phyloP scores from a whole-genome alignment of 2,888 invertebrate genomes.

The Parascotia fuliginaria region DNA sequence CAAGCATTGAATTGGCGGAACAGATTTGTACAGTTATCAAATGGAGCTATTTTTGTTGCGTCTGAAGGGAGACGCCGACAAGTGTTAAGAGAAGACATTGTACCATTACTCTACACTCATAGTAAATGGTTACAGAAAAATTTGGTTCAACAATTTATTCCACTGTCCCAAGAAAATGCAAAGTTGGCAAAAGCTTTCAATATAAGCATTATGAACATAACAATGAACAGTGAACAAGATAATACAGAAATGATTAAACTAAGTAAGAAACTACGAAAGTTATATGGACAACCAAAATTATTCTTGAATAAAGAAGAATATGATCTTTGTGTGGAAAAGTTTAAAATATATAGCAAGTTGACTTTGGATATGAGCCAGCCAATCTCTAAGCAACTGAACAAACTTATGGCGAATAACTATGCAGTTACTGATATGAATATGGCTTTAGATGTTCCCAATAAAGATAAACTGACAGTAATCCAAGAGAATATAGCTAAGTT shows the following conservation, averaged over 20 bases:
- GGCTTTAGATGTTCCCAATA: conserved; percentile 64
- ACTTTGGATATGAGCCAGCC: conserved; percentile 64
- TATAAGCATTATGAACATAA: conserved; percentile 40
- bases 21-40: conserved; percentile 75
- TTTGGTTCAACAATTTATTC: conserved; percentile 70
- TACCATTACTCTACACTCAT: conserved; percentile 88
- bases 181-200: conserved; percentile 45
- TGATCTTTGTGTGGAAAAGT: conserved; percentile 49
- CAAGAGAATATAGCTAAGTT: conserved; percentile 51
- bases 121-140: conserved; percentile 91
- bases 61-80: conserved; percentile 61
- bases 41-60: conserved; percentile 59
- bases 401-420: conserved; percentile 46
- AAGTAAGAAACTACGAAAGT: conserved; percentile 72
- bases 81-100: conserved; percentile 79
- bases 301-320: conserved; percentile 62
- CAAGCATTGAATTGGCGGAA: conserved; percentile 84
- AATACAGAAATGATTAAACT: conserved; percentile 60
- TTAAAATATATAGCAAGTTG: conserved; percentile 53
- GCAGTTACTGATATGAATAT: conserved; percentile 51
- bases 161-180: conserved; percentile 44
- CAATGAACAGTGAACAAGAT: conserved; percentile 48
- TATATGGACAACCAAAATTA: conserved; percentile 71
- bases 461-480: conserved; percentile 42
- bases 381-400: conserved; percentile 59